phyloP scores from a whole-genome alignment of 2,888 invertebrate species.

The Bimastos eiseni region DNA sequence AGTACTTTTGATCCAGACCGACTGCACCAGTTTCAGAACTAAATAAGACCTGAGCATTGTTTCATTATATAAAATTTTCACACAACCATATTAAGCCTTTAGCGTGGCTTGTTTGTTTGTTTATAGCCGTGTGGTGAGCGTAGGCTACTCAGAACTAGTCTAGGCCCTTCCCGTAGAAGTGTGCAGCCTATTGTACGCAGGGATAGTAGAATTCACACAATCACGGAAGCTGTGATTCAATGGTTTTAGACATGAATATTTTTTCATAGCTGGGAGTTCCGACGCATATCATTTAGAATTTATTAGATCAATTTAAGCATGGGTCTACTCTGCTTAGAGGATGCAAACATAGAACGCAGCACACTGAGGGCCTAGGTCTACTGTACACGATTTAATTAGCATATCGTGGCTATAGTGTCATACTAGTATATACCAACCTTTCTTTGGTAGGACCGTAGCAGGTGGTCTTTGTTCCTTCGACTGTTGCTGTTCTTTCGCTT shows the following conservation, averaged over 20 bases:
- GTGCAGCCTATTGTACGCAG: not conserved
- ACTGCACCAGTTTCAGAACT: not conserved
- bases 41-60: not conserved
- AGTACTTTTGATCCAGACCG: not conserved
- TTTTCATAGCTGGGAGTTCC: no score
- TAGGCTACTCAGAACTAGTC: not conserved
- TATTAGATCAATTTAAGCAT: not conserved
- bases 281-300: not conserved
- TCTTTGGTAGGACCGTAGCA: constrained; percentile 36
- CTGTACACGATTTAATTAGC: not conserved
- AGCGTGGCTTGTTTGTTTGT: not conserved
- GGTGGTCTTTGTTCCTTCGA: not conserved
- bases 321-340: not conserved
- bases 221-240: no score
- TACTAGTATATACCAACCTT: constrained; percentile 28
- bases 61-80: no score
- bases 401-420: not conserved
- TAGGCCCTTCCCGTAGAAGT: not conserved
- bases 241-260: no score
- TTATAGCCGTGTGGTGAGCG: not conserved
- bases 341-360: not conserved
- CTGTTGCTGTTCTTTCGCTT: constrained; percentile 20
- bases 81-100: no score
- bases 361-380: not conserved
- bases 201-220: no score